Percentiles rank a stretch among this genome's conserved stretches.
Evolutionary conservation across 2,113 vertebrate genomes (phyloP).

Genomic region (Tupaia tana): DNA sequence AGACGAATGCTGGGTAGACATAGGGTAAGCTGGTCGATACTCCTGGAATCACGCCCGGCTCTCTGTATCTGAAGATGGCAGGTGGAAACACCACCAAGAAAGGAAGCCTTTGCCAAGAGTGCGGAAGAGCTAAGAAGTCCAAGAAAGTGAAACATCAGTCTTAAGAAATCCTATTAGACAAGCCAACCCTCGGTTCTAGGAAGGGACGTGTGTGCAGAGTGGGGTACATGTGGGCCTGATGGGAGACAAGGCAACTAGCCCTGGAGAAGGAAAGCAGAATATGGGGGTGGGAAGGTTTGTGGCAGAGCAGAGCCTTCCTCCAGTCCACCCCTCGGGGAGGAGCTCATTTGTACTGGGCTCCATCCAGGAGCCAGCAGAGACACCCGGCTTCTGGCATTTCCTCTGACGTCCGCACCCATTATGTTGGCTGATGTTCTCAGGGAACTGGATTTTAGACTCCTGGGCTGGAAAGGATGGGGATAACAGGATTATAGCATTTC

Average conservation of each 20-base stretch:
- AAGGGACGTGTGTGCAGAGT: neutral
- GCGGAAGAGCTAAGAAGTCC: neutral
- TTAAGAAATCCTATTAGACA: constrained; percentile 1
- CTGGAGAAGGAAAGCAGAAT: neutral
- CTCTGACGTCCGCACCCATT: constrained; percentile 68
- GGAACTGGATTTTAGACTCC: constrained; percentile 84
- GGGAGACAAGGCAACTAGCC: neutral
- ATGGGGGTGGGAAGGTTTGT: neutral
- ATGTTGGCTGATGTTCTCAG: constrained; percentile 75
- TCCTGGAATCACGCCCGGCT: neutral
- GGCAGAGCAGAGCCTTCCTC: neutral
- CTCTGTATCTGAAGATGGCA: neutral
- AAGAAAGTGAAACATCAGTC: neutral
- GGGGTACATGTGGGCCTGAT: neutral
- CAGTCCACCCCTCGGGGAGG: neutral
- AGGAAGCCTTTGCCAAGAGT: neutral
- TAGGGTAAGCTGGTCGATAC: neutral
- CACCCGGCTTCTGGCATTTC: constrained; percentile 77
- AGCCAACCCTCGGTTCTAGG: neutral
- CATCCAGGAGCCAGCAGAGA: constrained; percentile 31
- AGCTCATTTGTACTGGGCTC: neutral
- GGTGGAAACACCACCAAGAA: neutral
- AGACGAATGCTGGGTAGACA: neutral
- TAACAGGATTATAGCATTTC: constrained; percentile 84
- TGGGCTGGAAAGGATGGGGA: constrained; percentile 80